These are phyloP conservation scores for Xerus inauris DNA, from an alignment of 2,113 vertebrate species.

Conservation along the genomic window DNA sequence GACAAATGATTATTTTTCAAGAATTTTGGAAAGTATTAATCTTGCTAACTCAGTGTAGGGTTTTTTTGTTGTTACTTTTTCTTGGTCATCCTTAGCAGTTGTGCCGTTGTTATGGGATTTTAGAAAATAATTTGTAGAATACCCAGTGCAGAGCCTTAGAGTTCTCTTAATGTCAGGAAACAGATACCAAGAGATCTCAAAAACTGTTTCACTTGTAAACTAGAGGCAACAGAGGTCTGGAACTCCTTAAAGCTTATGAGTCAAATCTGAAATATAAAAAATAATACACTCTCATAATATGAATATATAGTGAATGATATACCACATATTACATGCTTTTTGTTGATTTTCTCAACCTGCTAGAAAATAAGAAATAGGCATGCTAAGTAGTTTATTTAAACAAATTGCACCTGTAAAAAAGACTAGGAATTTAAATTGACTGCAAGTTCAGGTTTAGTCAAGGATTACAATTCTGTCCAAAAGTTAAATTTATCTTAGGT, in stretches of 20 bases:
- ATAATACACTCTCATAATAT: background rate
- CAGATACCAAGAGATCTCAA: slow-evolving; percentile 28
- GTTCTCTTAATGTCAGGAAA: slow-evolving; percentile 43
- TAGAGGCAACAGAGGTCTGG: background rate
- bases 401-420: background rate
- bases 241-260: slow-evolving; percentile 20
- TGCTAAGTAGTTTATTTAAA: slow-evolving; percentile 24
- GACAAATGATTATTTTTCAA: slow-evolving; percentile 61
- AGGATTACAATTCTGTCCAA: background rate
- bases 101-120: background rate
- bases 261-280: slow-evolving; percentile 13
- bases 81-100: slow-evolving; percentile 41
- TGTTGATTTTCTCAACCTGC: slow-evolving; percentile 12
- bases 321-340: background rate
- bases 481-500: background rate
- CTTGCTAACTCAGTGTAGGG: slow-evolving; percentile 29
- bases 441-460: slow-evolving; percentile 14
- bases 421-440: slow-evolving; percentile 1
- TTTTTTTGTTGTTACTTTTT: background rate
- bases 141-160: slow-evolving; percentile 33
- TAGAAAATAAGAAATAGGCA: slow-evolving; percentile 10
- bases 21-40: slow-evolving; percentile 45
- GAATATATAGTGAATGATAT: slow-evolving; percentile 16
- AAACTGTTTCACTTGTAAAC: slow-evolving; percentile 30
- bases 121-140: slow-evolving; percentile 57